Conservation (phyloP, 1,140 invertebrate genomes). For the Tetragnatha versicolor region DNA sequence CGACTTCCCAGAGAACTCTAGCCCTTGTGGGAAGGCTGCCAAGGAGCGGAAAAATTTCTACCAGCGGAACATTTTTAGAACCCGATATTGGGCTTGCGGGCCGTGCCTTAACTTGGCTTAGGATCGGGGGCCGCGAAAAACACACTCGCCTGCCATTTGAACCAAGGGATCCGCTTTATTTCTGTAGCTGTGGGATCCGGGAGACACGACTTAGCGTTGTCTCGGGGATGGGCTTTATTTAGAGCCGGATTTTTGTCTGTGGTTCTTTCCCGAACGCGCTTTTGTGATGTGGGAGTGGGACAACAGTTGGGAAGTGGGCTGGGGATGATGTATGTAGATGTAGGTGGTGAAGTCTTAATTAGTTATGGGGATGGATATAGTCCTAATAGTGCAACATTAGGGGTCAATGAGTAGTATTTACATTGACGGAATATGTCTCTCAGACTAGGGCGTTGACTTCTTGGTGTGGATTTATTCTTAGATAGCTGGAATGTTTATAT, state of each 20-base stretch:
- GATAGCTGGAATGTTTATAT: too few relatives aligned
- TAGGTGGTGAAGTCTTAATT: background rate
- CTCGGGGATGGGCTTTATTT: constrained; percentile 36
- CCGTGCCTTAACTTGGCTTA: constrained; percentile 50
- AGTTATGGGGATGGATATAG: too few relatives aligned
- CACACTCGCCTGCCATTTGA: constrained; percentile 51
- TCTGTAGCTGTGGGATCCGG: constrained; percentile 37
- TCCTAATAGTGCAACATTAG: too few relatives aligned
- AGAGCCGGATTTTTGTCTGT: too few relatives aligned
- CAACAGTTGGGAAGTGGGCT: too few relatives aligned
- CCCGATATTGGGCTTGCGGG: constrained; percentile 34
- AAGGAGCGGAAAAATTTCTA: constrained; percentile 37
- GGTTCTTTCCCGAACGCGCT: background rate
- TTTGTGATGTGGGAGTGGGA: too few relatives aligned
- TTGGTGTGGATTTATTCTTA: too few relatives aligned
- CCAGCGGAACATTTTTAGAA: constrained; percentile 52
- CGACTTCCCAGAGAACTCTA: background rate
- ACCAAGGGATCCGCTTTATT: constrained; percentile 50
- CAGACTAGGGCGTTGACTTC: too few relatives aligned
- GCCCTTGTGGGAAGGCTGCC: constrained; percentile 36
- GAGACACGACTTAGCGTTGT: constrained; percentile 4
- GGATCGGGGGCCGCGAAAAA: background rate
- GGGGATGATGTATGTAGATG: too few relatives aligned
- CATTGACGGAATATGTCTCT: too few relatives aligned
- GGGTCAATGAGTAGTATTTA: too few relatives aligned